Conservation (phyloP, 1,140 invertebrate species). For the Apis dorsata region DNA sequence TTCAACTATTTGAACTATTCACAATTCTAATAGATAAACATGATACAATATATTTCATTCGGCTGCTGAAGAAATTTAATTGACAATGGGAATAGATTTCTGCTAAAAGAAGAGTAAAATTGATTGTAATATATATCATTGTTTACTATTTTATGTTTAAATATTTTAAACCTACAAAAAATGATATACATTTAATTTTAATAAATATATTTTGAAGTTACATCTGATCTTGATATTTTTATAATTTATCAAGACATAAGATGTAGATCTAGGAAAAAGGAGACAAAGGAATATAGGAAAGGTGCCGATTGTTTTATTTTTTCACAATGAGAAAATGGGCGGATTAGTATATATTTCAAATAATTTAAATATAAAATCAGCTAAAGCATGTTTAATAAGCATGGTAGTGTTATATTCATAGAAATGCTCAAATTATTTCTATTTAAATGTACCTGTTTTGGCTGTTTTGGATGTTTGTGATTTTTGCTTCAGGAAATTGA, state of each 20-base stretch:
- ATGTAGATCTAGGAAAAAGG: neutral
- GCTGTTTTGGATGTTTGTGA: neutral
- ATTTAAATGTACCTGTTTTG: neutral
- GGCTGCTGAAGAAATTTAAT: neutral
- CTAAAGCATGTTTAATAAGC: neutral
- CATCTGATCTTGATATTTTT: neutral
- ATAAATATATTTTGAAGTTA: neutral
- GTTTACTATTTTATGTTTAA: neutral
- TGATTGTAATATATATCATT: neutral
- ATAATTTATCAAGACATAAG: neutral
- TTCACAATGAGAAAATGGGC: constrained; percentile 12
- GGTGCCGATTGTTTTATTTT: constrained; percentile 10
- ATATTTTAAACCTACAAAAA: constrained; percentile 21
- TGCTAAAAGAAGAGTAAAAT: neutral
- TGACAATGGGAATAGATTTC: neutral
- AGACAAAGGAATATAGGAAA: neutral
- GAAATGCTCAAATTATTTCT: constrained; percentile 16
- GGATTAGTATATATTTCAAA: neutral
- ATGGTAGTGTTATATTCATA: constrained; percentile 6
- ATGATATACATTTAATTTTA: neutral
- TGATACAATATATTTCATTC: neutral
- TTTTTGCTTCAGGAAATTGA: constrained; percentile 17
- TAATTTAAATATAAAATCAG: constrained; percentile 5
- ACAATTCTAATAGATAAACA: constrained; percentile 5
- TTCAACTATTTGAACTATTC: neutral